Evolutionary conservation across 2,797 vertebrate species (phyloP), one percentile per base, ranked within the genome.

Genomic region (Antennarius maculatus): DNA sequence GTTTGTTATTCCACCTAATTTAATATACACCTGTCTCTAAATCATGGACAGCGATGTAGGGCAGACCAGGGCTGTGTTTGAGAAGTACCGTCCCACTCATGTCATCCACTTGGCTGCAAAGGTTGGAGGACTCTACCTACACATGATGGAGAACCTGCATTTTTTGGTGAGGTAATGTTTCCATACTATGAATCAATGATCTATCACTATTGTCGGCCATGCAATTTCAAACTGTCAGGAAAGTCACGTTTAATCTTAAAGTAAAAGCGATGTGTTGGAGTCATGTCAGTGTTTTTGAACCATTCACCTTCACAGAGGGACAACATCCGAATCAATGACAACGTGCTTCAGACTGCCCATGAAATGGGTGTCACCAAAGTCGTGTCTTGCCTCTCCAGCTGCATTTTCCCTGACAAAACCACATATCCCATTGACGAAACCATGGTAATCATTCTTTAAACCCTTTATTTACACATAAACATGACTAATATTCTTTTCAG

Each of bases 301-400:
- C 47, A 11, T 18, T 18, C 7, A 5, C 5, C 8, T 73, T 68
- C n/a, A 63, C 84, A 97, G 96, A 93, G 95, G 58, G 93, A 86
- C 7, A 97, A 97, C 17, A 0, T 96, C 12, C 96, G 95, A 13
- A 2, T 96, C 17, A 97, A 96, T 0, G 96, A 97, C 90, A 97
- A 97, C 0, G 94, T 97, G 15, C 92, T 97, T 29, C 94, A 97
- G 5, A 86, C 90, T 0, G 94, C 96, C 0, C 94, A 96, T 0
- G 92, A 95, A 75, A 69, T 14, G 0, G 93, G 92, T 0, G 92
- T 90, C 18, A 67, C 60, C 75, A 97, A 96, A 47, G 95, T 96
- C 0, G 93, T 97, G 55, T 97, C 96, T 80, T 97, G 96, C 72
- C 89, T 97, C 17, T 97, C 96, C 50, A 97, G 95, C 52, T 97